A percentile compares a stretch with the other conserved stretches of the same genome.
Evolutionary conservation across 23 tunicate genomes (phyloP).

Genomic region (Trididemnum clinides): DNA sequence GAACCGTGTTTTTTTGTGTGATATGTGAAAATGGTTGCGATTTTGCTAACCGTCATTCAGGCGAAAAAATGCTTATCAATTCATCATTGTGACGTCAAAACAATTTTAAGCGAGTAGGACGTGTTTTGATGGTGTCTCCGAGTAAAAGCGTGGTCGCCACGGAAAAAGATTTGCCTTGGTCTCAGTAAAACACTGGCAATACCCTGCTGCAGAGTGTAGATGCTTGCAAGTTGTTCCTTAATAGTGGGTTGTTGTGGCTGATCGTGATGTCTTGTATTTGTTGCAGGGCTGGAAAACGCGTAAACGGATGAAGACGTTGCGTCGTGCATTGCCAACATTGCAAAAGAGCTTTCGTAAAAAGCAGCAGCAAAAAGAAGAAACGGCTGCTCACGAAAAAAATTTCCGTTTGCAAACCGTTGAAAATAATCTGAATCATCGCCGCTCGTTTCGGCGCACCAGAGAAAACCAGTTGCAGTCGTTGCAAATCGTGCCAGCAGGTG

Average conservation of each 20-base stretch:
- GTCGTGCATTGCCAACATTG: slow-evolving; percentile 47
- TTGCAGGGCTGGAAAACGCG: slow-evolving; percentile 83
- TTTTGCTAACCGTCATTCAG: too few species aligned
- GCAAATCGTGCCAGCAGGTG: slow-evolving; percentile 78
- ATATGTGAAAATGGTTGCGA: too few species aligned
- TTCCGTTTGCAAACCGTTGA: slow-evolving; percentile 9
- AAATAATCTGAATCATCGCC: slow-evolving; percentile 28
- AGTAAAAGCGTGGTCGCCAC: too few species aligned
- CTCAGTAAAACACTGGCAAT: too few species aligned
- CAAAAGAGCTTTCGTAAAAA: slow-evolving; percentile 66
- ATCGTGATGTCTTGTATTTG: not conserved
- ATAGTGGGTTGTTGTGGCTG: not conserved
- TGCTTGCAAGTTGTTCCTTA: not conserved
- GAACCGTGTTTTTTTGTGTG: too few species aligned
- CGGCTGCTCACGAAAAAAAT: slow-evolving; percentile 22
- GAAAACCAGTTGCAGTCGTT: slow-evolving; percentile 62
- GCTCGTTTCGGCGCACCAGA: slow-evolving; percentile 47
- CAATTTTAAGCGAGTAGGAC: too few species aligned
- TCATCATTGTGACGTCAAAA: too few species aligned
- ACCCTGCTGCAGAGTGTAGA: too few species aligned
- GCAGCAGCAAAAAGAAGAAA: slow-evolving; percentile 29
- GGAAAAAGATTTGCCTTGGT: too few species aligned
- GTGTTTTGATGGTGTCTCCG: too few species aligned
- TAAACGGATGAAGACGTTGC: slow-evolving; percentile 49
- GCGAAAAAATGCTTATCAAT: too few species aligned